phyloP scores from a whole-genome alignment of 2,113 vertebrate genomes.

The Dermatemys mawii region DNA sequence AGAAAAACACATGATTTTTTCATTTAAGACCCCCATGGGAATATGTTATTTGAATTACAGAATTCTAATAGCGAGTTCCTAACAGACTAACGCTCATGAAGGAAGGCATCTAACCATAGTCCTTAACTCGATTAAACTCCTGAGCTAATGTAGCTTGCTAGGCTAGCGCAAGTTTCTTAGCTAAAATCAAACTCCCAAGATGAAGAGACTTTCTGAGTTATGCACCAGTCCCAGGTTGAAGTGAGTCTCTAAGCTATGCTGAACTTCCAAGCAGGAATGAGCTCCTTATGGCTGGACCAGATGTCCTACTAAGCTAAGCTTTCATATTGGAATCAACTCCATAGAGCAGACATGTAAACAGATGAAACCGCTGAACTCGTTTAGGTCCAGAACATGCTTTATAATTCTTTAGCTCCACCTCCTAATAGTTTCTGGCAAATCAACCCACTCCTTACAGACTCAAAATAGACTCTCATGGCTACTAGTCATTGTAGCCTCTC shows the following conservation, averaged over 20 bases:
- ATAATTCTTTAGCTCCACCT: not conserved
- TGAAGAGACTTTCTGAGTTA: not conserved
- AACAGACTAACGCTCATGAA: not conserved
- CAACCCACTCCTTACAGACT: not conserved
- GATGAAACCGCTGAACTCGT: not conserved
- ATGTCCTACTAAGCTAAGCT: not conserved
- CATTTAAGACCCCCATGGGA: not conserved
- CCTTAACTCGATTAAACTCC: not conserved
- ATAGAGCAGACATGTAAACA: not conserved
- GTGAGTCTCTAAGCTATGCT: not conserved
- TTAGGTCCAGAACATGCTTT: not conserved
- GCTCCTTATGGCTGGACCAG: not conserved
- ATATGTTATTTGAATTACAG: not conserved
- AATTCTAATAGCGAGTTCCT: not conserved
- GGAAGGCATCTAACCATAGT: not conserved
- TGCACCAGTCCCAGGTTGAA: slow-evolving; percentile 2
- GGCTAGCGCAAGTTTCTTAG: not conserved
- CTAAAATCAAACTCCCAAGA: not conserved
- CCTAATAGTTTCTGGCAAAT: not conserved
- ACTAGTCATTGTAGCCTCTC: not conserved
- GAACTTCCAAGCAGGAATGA: not conserved
- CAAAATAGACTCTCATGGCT: not conserved
- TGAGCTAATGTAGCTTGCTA: not conserved
- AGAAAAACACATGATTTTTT: not conserved
- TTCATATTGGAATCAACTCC: not conserved